Conservation (phyloP, 2,888 invertebrate species). For the Nymphalis c-album region DNA sequence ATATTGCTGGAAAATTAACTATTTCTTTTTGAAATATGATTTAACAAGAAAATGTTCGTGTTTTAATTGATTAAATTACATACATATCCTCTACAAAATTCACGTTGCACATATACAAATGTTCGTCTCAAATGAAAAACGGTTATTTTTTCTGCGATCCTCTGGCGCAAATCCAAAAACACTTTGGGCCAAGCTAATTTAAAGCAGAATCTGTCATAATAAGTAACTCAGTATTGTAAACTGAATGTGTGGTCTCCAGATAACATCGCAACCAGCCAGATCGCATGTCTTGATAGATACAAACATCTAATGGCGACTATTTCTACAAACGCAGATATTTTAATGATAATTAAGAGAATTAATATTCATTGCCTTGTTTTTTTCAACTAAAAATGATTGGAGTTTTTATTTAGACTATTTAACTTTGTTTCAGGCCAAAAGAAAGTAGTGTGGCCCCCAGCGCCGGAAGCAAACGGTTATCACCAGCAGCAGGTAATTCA, state of each 20-base stretch:
- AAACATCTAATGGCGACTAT: constrained; percentile 20
- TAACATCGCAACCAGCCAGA: constrained; percentile 47
- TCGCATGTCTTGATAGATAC: constrained; percentile 47
- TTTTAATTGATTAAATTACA: no score
- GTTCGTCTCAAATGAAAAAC: constrained; percentile 30
- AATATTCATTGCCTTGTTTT: neutral
- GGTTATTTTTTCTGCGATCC: constrained; percentile 54
- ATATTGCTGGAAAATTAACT: no score
- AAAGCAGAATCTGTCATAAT: constrained; percentile 73
- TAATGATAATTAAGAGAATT: neutral
- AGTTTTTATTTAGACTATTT: neutral
- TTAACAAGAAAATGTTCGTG: no score
- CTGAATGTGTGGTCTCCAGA: constrained; percentile 52
- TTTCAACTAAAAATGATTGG: neutral
- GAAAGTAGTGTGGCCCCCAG: constrained; percentile 94
- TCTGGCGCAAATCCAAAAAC: constrained; percentile 67
- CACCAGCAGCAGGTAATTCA: constrained; percentile 83
- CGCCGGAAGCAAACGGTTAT: constrained; percentile 84
- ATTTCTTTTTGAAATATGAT: neutral
- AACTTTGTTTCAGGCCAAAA: constrained; percentile 84
- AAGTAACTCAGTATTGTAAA: constrained; percentile 61
- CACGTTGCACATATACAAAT: constrained; percentile 21
- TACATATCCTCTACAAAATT: constrained; percentile 20
- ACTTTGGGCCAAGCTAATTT: constrained; percentile 69
- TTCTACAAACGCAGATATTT: neutral